Evolutionary conservation across 2,797 vertebrate genomes (phyloP).

Genomic region (Carcharodon carcharias): DNA sequence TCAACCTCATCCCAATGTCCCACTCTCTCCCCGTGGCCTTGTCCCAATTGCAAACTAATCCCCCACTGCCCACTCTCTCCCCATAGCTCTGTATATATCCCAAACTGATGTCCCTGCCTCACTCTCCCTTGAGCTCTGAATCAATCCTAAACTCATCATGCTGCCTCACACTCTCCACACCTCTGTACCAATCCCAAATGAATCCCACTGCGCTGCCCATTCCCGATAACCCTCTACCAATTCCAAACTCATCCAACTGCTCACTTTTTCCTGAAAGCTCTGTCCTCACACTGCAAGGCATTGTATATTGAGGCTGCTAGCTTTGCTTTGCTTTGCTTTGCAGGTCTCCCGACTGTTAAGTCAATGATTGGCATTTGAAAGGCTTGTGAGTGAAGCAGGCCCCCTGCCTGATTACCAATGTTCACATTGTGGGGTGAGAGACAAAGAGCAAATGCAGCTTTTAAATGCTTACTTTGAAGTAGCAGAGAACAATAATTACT

Average conservation of each 20-base stretch:
- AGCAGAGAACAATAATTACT: background rate
- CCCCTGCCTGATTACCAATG: background rate
- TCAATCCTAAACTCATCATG: no score
- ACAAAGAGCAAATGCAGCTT: background rate
- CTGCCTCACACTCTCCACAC: background rate
- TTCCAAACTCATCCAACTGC: background rate
- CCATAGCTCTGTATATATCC: no score
- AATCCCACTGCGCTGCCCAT: background rate
- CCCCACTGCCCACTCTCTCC: no score
- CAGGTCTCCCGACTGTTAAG: background rate
- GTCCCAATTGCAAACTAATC: no score
- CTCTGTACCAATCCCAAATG: background rate
- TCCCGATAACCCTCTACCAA: background rate
- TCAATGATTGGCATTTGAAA: background rate
- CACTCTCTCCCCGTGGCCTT: no score
- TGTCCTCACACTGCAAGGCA: background rate
- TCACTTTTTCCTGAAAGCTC: no score
- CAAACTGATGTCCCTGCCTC: no score
- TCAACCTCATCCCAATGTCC: no score
- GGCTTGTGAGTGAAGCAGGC: background rate
- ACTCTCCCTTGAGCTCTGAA: no score
- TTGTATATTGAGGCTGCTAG: background rate
- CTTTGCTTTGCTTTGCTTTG: conserved; percentile 8
- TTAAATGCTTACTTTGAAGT: background rate
- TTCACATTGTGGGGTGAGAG: background rate